A percentile compares a stretch with the other conserved stretches of the same genome.
phyloP scores from a whole-genome alignment of 1,140 invertebrate genomes.

The Nymphalis io region DNA sequence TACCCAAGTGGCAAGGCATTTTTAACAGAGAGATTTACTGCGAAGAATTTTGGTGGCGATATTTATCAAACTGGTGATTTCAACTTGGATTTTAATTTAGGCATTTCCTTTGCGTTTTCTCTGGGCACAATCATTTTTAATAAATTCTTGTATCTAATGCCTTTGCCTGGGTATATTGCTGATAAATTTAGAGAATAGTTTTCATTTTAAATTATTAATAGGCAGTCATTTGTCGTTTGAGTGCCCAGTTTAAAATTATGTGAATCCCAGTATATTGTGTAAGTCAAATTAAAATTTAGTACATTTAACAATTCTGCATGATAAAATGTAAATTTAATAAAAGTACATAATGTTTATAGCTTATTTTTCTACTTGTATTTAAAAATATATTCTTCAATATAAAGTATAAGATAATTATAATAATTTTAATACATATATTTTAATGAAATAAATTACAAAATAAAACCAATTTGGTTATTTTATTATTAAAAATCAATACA shows the following conservation, averaged over 20 bases:
- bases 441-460: too few species aligned
- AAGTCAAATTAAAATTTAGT: neutral
- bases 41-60: conserved; percentile 81
- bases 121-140: conserved; percentile 90
- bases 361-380: neutral
- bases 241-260: too few species aligned
- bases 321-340: neutral
- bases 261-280: too few species aligned
- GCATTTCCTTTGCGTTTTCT: conserved; percentile 91
- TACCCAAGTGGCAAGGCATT: conserved; percentile 88
- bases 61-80: conserved; percentile 84
- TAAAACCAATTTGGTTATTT: too few species aligned
- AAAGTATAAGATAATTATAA: neutral
- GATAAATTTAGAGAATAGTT: conserved; percentile 89
- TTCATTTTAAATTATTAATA: neutral
- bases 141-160: conserved; percentile 91
- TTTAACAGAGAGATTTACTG: conserved; percentile 87
- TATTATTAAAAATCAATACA: neutral
- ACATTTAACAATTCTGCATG: neutral
- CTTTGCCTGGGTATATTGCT: conserved; percentile 91
- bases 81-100: conserved; percentile 88
- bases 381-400: neutral
- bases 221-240: too few species aligned
- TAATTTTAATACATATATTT: neutral
- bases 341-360: too few species aligned